Conservation (phyloP, 1,140 invertebrate genomes). For the Drosophila chauvacae region DNA sequence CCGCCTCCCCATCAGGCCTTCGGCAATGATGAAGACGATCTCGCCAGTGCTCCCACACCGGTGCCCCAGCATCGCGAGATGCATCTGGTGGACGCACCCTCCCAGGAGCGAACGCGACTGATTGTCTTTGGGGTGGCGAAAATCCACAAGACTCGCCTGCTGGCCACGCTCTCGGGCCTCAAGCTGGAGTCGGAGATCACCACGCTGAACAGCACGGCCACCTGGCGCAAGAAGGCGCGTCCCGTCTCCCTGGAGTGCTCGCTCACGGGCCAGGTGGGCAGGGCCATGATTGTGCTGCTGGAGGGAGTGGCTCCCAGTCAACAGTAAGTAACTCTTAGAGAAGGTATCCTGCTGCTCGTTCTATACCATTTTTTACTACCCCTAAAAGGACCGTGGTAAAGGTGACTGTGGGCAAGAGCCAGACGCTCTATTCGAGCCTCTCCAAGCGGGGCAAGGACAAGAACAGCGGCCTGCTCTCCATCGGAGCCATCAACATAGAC, state of each 20-base stretch:
- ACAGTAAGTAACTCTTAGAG: slow-evolving; percentile 86
- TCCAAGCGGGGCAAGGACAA: slow-evolving; percentile 91
- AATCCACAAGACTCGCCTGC: slow-evolving; percentile 93
- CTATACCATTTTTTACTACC: background rate
- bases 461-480: slow-evolving; percentile 93
- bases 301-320: slow-evolving; percentile 95
- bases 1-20: slow-evolving; percentile 5
- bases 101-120: slow-evolving; percentile 76
- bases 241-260: slow-evolving; percentile 91
- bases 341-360: too few relatives aligned
- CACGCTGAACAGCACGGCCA: slow-evolving; percentile 80
- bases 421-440: slow-evolving; percentile 94
- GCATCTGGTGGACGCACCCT: slow-evolving; percentile 57
- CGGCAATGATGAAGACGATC: slow-evolving; percentile 85
- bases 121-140: slow-evolving; percentile 93
- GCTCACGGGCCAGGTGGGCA: slow-evolving; percentile 94
- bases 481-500: slow-evolving; percentile 95
- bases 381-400: slow-evolving; percentile 94
- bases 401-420: slow-evolving; percentile 95
- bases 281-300: slow-evolving; percentile 95
- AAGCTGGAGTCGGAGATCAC: slow-evolving; percentile 87
- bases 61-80: slow-evolving; percentile 83
- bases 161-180: slow-evolving; percentile 96
- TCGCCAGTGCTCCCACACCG: slow-evolving; percentile 85
- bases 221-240: slow-evolving; percentile 82